Percentiles rank a stretch among this genome's conserved stretches.
Conservation (phyloP, 2,113 vertebrate genomes). For the Zosterops lateralis region DNA sequence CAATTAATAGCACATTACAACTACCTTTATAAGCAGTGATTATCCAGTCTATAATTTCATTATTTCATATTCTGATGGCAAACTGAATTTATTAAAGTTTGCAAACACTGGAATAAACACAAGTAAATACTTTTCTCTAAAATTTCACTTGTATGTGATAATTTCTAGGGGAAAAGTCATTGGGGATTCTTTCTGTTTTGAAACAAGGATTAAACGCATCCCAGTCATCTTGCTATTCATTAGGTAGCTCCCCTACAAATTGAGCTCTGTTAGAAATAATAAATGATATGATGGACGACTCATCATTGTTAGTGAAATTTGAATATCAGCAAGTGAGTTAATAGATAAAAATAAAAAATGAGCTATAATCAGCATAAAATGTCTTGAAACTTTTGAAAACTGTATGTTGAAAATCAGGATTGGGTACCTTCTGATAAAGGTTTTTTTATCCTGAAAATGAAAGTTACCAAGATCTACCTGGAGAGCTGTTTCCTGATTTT, state of each 20-base stretch:
- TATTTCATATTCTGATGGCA: neutral
- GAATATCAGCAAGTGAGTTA: neutral
- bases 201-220: neutral
- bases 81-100: neutral
- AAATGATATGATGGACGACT: neutral
- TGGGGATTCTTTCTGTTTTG: neutral
- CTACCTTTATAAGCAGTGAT: neutral
- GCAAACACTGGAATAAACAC: neutral
- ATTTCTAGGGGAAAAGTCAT: neutral
- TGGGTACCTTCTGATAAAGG: neutral
- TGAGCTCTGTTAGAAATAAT: neutral
- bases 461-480: neutral
- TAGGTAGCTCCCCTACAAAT: neutral
- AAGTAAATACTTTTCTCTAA: neutral
- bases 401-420: neutral
- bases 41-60: neutral
- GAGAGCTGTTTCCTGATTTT: neutral
- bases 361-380: neutral
- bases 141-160: neutral
- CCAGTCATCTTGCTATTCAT: neutral
- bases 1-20: slow-evolving; percentile 9
- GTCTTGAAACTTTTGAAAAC: neutral
- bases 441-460: neutral
- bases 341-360: neutral
- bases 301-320: neutral